Conservation (phyloP, 2,888 invertebrate genomes). For the Thymelicus sylvestris region DNA sequence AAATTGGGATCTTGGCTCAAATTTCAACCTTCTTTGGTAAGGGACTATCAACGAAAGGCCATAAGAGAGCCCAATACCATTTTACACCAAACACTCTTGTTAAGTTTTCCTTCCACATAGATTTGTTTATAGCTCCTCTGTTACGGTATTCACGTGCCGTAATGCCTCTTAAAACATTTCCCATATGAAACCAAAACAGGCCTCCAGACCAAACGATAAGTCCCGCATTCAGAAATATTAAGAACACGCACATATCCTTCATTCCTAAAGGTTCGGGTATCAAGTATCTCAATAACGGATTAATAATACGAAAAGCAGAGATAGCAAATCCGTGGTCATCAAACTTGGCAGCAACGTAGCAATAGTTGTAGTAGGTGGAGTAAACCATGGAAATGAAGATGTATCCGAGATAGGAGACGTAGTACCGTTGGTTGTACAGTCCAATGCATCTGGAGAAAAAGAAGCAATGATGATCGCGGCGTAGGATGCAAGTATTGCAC, state of each 20-base stretch:
- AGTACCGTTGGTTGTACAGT: conserved; percentile 92
- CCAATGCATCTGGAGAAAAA: conserved; percentile 94
- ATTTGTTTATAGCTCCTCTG: conserved; percentile 81
- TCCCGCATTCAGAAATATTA: conserved; percentile 54
- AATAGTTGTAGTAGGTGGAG: conserved; percentile 86
- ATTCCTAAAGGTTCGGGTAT: conserved; percentile 49
- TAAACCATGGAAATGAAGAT: conserved; percentile 88
- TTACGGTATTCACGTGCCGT: conserved; percentile 73
- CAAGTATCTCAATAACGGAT: conserved; percentile 54
- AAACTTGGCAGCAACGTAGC: conserved; percentile 81
- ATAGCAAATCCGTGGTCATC: conserved; percentile 50
- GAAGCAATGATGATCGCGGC: conserved; percentile 93
- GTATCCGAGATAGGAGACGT: conserved; percentile 89
- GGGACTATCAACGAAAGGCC: conserved; percentile 60
- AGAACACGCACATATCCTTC: conserved; percentile 56
- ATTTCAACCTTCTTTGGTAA: conserved; percentile 44
- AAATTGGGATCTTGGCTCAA: neutral
- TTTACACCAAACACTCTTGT: conserved; percentile 76
- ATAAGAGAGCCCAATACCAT: conserved; percentile 63
- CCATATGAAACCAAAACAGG: conserved; percentile 63
- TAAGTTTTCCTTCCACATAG: conserved; percentile 88
- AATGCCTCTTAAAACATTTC: conserved; percentile 79
- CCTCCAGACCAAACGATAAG: conserved; percentile 54
- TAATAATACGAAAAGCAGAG: conserved; percentile 52
- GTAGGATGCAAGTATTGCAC: conserved; percentile 92